Percentiles rank a stretch among this genome's conserved stretches.
Conservation (phyloP, 2,797 vertebrate genomes). For the Philypnodon macrostomus region DNA sequence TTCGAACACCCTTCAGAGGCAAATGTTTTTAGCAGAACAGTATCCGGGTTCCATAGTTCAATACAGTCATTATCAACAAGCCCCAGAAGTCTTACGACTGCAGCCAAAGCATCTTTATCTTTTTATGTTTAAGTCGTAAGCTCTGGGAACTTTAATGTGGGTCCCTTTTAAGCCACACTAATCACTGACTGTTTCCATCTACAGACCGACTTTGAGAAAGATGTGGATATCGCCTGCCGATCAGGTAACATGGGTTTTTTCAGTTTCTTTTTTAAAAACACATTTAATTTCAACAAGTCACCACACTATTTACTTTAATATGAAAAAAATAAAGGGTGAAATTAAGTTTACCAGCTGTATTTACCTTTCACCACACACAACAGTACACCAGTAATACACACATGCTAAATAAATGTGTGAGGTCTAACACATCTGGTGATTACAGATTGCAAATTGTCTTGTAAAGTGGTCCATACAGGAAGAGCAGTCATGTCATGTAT, state of each 20-base stretch:
- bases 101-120: slow-evolving; percentile 26
- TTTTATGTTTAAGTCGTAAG: slow-evolving; percentile 38
- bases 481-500: slow-evolving; percentile 56
- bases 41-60: slow-evolving; percentile 45
- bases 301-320: too few relatives aligned
- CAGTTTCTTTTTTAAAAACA: slow-evolving; percentile 3
- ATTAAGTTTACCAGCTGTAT: too few relatives aligned
- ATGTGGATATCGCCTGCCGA: slow-evolving; percentile 98
- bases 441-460: too few relatives aligned
- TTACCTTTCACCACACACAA: too few relatives aligned
- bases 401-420: too few relatives aligned
- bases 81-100: slow-evolving; percentile 35
- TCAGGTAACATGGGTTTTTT: slow-evolving; percentile 83
- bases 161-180: slow-evolving; percentile 14
- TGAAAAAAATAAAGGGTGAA: too few relatives aligned
- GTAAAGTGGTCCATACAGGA: slow-evolving; percentile 34
- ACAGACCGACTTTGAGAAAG: slow-evolving; percentile 99
- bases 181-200: slow-evolving; percentile 32
- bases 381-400: too few relatives aligned
- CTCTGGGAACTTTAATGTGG: background rate
- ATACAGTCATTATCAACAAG: slow-evolving; percentile 47
- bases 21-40: slow-evolving; percentile 56
- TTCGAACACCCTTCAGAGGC: slow-evolving; percentile 59
- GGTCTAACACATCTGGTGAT: too few relatives aligned
- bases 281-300: too few relatives aligned